Evolutionary conservation across 2,797 vertebrate species (phyloP).

Genomic region (Phyllotis vaccarum): DNA sequence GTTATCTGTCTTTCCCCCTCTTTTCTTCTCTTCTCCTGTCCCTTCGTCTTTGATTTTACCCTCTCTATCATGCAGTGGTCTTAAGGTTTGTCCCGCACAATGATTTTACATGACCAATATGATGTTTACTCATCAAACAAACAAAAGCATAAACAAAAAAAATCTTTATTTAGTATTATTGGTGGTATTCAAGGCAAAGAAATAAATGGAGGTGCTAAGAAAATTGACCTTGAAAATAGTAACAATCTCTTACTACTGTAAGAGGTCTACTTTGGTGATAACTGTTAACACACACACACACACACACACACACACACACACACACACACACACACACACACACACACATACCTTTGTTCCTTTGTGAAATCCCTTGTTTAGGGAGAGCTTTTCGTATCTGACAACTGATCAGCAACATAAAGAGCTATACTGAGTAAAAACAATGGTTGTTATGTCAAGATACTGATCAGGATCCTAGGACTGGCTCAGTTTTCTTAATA

Average conservation of each 20-base stretch:
- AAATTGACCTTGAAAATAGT: background rate
- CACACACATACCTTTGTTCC: background rate
- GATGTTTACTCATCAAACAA: background rate
- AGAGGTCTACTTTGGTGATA: background rate
- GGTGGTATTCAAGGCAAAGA: background rate
- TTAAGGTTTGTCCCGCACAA: background rate
- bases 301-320: too few species aligned
- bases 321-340: background rate
- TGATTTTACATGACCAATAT: background rate
- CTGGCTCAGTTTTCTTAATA: background rate
- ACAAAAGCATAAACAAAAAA: background rate
- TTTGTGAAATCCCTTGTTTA: background rate
- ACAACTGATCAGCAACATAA: background rate
- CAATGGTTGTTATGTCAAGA: background rate
- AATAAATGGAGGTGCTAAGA: background rate
- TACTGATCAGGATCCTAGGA: too few species aligned
- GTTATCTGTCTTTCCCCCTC: background rate
- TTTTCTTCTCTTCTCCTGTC: slow-evolving; percentile 51
- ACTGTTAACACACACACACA: background rate
- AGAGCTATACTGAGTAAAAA: background rate
- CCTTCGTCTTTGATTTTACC: background rate
- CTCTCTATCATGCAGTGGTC: background rate
- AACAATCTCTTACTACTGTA: background rate
- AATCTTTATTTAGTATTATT: background rate
- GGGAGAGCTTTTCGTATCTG: background rate